phyloP scores from a whole-genome alignment of 2,888 invertebrate species.

The Griposia aprilina region DNA sequence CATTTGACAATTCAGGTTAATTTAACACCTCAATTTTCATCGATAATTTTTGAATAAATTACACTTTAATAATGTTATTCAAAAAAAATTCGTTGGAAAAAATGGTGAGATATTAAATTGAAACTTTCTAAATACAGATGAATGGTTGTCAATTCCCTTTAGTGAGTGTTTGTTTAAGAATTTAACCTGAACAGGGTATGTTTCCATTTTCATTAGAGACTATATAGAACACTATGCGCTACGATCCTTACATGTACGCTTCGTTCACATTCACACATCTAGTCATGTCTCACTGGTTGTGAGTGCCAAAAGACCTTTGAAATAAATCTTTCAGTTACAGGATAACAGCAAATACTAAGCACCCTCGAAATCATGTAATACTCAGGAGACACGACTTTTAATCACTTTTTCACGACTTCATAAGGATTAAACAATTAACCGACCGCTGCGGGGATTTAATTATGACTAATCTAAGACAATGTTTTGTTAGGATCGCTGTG shows the following conservation, averaged over 20 bases:
- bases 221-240: background rate
- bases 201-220: background rate
- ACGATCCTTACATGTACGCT: background rate
- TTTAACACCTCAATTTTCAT: background rate
- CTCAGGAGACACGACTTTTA: constrained; percentile 24
- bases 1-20: background rate
- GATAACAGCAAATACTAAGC: constrained; percentile 13
- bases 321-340: constrained; percentile 4
- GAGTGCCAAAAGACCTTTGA: background rate
- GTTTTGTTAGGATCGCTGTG: constrained; percentile 46
- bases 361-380: constrained; percentile 21
- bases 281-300: background rate
- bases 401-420: constrained; percentile 43
- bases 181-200: too few species aligned
- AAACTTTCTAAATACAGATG: too few species aligned
- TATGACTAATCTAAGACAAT: constrained; percentile 33
- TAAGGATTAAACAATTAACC: constrained; percentile 57
- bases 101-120: too few species aligned
- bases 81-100: too few species aligned
- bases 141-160: too few species aligned
- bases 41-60: too few species aligned
- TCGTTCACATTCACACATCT: background rate
- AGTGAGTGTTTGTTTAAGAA: too few species aligned
- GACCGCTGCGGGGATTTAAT: constrained; percentile 19
- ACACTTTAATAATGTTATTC: too few species aligned